Conservation (phyloP, 2,797 vertebrate genomes). For the Gorsachius magnificus region DNA sequence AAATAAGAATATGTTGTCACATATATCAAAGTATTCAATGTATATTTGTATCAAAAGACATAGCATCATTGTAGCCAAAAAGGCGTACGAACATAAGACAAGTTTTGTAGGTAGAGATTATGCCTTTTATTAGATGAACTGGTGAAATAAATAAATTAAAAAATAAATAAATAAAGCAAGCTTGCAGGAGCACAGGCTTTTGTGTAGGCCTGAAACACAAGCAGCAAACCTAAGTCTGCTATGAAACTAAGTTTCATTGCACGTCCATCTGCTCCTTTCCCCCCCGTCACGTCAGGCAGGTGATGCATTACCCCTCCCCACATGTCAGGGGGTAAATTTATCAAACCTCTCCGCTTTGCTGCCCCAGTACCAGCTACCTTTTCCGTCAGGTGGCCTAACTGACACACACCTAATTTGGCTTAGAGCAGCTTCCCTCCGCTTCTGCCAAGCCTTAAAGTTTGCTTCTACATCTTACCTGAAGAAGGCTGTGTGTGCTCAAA, state of each 20-base stretch:
- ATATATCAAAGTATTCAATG: not conserved
- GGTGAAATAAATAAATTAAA: not conserved
- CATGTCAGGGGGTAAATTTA: not conserved
- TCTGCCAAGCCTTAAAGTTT: not conserved
- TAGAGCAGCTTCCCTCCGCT: not conserved
- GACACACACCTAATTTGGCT: not conserved
- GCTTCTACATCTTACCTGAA: not conserved
- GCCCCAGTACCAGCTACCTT: not conserved
- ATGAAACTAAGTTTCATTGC: not conserved
- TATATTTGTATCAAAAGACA: not conserved
- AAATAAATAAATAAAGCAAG: not conserved
- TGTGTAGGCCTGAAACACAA: not conserved
- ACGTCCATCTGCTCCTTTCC: not conserved
- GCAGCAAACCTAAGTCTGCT: not conserved
- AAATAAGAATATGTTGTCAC: not conserved
- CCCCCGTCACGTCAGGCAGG: rapidly evolving
- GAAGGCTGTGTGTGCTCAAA: not conserved
- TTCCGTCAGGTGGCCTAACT: not conserved
- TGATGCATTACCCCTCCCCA: not conserved
- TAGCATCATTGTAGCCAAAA: not conserved
- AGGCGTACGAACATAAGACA: not conserved
- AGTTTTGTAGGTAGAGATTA: not conserved
- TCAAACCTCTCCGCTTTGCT: not conserved
- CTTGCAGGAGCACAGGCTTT: not conserved
- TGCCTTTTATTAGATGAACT: not conserved